Conservation (phyloP, 2,888 invertebrate genomes). For the Orthosia gothica region DNA sequence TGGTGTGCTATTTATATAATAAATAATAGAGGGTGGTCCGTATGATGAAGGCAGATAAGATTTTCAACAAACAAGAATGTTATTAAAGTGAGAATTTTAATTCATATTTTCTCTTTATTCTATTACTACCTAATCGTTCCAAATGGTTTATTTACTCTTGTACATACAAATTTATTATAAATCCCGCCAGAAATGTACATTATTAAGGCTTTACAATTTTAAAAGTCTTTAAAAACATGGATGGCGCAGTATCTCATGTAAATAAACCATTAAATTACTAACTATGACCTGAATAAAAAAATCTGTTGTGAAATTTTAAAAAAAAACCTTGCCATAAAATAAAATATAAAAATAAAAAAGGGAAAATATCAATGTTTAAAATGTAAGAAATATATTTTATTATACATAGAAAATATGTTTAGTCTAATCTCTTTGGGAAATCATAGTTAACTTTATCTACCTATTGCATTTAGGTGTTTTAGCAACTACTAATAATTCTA, state of each 20-base stretch:
- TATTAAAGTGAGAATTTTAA: constrained; percentile 25
- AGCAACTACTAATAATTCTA: constrained; percentile 62
- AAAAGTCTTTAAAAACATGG: background rate
- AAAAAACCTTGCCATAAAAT: constrained; percentile 47
- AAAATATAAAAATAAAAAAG: constrained; percentile 43
- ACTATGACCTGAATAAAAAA: constrained; percentile 25
- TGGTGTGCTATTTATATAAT: constrained; percentile 12
- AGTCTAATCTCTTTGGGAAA: constrained; percentile 61
- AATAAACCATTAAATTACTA: constrained; percentile 34
- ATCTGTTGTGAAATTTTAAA: constrained; percentile 20
- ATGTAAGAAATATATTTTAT: constrained; percentile 57
- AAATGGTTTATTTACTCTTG: constrained; percentile 49
- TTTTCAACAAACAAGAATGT: constrained; percentile 12
- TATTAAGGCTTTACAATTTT: constrained; percentile 7
- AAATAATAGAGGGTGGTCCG: background rate
- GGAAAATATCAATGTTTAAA: constrained; percentile 52
- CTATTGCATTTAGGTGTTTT: constrained; percentile 73
- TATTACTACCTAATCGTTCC: constrained; percentile 15
- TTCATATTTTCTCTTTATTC: constrained; percentile 11
- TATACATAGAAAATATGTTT: constrained; percentile 47
- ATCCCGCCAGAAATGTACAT: constrained; percentile 11
- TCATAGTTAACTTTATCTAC: constrained; percentile 53
- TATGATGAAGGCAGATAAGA: constrained; percentile 38
- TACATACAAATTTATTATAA: constrained; percentile 10
- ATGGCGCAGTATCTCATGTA: background rate